Evolutionary conservation across 2,888 invertebrate species (phyloP).

Genomic region (Xestobium rufovillosum): DNA sequence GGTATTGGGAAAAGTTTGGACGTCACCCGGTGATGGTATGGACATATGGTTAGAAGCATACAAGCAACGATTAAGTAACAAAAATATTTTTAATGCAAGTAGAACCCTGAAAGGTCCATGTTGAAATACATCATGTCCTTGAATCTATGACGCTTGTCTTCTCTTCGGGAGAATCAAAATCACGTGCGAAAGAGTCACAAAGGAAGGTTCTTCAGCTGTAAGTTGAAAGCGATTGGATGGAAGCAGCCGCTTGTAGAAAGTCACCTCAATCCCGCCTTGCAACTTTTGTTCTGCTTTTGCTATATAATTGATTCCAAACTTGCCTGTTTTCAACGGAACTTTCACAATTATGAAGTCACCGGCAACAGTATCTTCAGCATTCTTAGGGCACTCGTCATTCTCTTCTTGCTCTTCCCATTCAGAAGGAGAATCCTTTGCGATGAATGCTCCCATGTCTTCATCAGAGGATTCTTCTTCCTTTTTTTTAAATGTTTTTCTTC

Average conservation of each 20-base stretch:
- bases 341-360: conserved; percentile 1
- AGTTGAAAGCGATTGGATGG: conserved; percentile 10
- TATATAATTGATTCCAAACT: not conserved
- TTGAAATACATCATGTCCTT: conserved; percentile 15
- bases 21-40: no score
- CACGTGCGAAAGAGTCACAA: conserved; percentile 12
- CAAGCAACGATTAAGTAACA: no score
- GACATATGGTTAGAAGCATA: no score
- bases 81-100: no score
- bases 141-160: conserved; percentile 9
- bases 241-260: conserved; percentile 8
- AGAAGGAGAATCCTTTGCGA: conserved; percentile 8
- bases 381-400: not conserved
- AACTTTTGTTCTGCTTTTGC: conserved; percentile 7
- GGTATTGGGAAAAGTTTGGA: no score
- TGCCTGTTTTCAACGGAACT: no score
- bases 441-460: conserved; percentile 8
- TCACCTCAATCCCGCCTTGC: not conserved
- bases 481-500: conserved; percentile 3
- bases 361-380: not conserved
- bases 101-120: conserved; percentile 10
- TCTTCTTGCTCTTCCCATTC: conserved; percentile 9
- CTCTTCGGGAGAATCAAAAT: conserved; percentile 12
- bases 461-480: conserved; percentile 2
- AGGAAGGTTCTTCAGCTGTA: conserved; percentile 9